Evolutionary conservation across 2,888 invertebrate genomes (phyloP), one percentile per base, ranked within the genome.

Genomic region (Lepidocyrtoides sp.): DNA sequence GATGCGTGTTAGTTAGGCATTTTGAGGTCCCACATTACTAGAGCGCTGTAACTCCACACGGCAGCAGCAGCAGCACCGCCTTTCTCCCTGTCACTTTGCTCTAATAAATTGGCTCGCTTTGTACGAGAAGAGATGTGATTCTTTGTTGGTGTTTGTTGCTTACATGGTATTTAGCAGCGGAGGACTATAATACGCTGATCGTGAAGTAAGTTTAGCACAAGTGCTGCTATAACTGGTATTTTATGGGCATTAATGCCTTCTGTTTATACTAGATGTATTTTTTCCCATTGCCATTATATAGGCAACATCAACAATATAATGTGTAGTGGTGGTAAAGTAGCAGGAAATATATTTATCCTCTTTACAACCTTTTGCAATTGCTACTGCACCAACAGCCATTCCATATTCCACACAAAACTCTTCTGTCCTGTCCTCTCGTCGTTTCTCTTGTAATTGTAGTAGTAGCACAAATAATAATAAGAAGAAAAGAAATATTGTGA

Each of bases 41-140:
- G 63, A 63, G 7, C 81, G 41, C 14, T 60, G 29, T 17, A 36
- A 36, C 23, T n/a, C 26, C 41, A 20, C 60, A 57, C 63, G 23
- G 23, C 69, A 54, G 54, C 54, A n/a, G 54, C 63, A 63, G 29
- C 54, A 84, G 84, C 41, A 82, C 82, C 82, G 89, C 82, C 82
- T 72, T 69, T 84, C 69, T 75, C 85, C 63, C 77, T 89, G 89
- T 89, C 89, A 89, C 89, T 89, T 87, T 84, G 4, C 48, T 36
- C 77, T 84, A 89, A 89, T 89, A 89, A 89, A 89, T 89, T 83
- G 89, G 89, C 89, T 89, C 77, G 82, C 89, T 81, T 66, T 69
- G 66, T 82, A 63, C 82, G 32, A 81, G 57, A 63, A 8, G 48
- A 20, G 44, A 63, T 63, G 60, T 10, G 63, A 82, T 82, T 82